Base-by-base conservation (phyloP, 2,797 vertebrate genomes). In the Crenichthys baileyi region DNA sequence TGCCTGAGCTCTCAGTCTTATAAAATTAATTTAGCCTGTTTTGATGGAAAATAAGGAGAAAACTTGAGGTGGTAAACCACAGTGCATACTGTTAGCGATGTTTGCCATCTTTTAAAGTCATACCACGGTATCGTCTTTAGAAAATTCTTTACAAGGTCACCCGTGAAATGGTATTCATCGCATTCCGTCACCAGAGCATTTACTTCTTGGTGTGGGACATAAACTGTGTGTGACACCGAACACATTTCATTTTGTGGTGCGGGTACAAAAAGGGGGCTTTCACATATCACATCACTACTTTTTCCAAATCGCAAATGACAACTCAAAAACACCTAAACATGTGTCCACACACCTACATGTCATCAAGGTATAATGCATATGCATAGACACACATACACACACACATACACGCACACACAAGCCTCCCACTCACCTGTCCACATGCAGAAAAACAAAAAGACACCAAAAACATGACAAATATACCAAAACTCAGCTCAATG, bases 251-350 rank as follows among this genome's bases (percentile, higher is more conserved):
- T 91, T 89, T 84, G 82, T 65, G 13, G 83, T 46, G 83, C 29
- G 73, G 72, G 83, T 79, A 87, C 88, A 88, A 85, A 90, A 91
- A 87, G 71, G 71, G 70, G 79, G 77, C 88, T 86, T 83, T 82
- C 72, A 81, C 83, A 77, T 77, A 82, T 90, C 90, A 82, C 75
- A 87, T 85, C 80, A 73, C 76, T 79, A 71, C 83, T 87, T 89
- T 82, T 82, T 81, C 75, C 91, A 89, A 92, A 92, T 92, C 82
- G 89, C 85, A 85, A 88, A 73, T 86, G 90, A 89, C 85, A 92
- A 80, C 75, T 86, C 20, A 31, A 81, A 91, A 89, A 82, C 83
- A 87, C 88, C 89, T 85, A 88, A 91, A 87, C 88, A 89, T 85
- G 81, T 79, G 83, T 79, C 81, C 82, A 84, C 89, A 89, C 87